phyloP scores from a whole-genome alignment of 2,797 vertebrate genomes.

The Tachyglossus aculeatus region DNA sequence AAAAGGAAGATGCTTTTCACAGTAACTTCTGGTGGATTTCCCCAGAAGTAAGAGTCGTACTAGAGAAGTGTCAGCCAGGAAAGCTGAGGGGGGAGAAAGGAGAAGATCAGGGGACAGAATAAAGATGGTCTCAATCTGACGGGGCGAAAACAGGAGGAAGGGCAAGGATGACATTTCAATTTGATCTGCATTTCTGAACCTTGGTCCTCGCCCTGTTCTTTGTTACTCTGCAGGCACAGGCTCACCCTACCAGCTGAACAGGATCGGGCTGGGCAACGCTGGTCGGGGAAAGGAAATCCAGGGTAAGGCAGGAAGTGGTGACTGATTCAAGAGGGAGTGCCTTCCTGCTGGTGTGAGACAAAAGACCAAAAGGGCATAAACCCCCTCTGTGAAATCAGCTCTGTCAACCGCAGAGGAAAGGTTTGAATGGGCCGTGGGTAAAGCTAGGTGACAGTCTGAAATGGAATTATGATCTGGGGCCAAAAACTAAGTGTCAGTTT shows the following conservation, averaged over 20 bases:
- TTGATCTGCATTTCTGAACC: not conserved
- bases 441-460: not conserved
- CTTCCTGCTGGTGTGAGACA: not conserved
- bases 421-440: not conserved
- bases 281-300: not conserved
- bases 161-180: too few species aligned
- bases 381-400: too few species aligned
- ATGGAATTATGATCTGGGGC: not conserved
- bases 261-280: not conserved
- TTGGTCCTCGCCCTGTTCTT: not conserved
- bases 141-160: too few species aligned
- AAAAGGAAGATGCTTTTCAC: too few species aligned
- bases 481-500: too few species aligned
- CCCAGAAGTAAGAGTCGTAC: too few species aligned
- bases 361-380: not conserved
- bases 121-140: too few species aligned
- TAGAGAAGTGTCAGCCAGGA: too few species aligned
- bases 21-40: not conserved
- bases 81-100: too few species aligned
- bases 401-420: not conserved
- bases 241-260: not conserved
- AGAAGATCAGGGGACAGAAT: too few species aligned
- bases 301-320: not conserved
- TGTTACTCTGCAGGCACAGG: not conserved
- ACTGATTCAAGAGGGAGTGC: not conserved